Percentiles rank a stretch among this genome's conserved stretches.
These are phyloP conservation scores for Acanthacorydalis orientalis DNA, from an alignment of 2,888 invertebrate genomes.

Conservation along the genomic window DNA sequence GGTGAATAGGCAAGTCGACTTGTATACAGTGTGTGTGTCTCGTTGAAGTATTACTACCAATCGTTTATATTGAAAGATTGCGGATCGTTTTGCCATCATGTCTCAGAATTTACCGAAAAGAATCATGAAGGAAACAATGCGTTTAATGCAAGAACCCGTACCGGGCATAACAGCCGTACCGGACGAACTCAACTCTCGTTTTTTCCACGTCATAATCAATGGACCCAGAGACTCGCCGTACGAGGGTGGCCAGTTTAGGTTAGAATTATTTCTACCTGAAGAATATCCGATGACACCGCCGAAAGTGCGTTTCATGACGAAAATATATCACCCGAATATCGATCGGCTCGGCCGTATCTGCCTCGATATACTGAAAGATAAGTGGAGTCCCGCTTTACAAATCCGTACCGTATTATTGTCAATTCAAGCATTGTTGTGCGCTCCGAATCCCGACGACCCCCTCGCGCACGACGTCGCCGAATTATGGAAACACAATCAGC, in stretches of 20 bases:
- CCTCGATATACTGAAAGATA: slow-evolving; percentile 94
- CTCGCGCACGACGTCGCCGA: slow-evolving; percentile 98
- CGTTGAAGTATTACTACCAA: no score
- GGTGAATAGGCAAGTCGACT: background rate
- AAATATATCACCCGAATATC: slow-evolving; percentile 99
- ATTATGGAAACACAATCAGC: slow-evolving; percentile 98
- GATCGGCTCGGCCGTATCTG: slow-evolving; percentile 99
- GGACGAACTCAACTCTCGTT: slow-evolving; percentile 89
- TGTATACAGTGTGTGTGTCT: background rate
- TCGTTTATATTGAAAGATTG: background rate
- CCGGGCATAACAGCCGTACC: slow-evolving; percentile 95
- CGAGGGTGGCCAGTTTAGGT: slow-evolving; percentile 93
- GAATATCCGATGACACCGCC: slow-evolving; percentile 99
- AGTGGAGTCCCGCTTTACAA: slow-evolving; percentile 98
- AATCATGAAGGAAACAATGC: slow-evolving; percentile 93
- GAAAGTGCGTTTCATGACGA: slow-evolving; percentile 97
- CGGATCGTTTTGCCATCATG: background rate
- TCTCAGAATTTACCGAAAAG: slow-evolving; percentile 47
- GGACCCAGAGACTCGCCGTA: slow-evolving; percentile 93
- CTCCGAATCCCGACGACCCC: slow-evolving; percentile 99
- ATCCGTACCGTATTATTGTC: slow-evolving; percentile 96
- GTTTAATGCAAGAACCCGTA: slow-evolving; percentile 93
- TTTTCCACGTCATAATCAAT: slow-evolving; percentile 94
- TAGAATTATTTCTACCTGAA: slow-evolving; percentile 97
- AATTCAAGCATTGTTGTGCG: slow-evolving; percentile 94